Evolutionary conservation across 2,797 vertebrate species (phyloP).

Genomic region (Acestrorhynchus altus): DNA sequence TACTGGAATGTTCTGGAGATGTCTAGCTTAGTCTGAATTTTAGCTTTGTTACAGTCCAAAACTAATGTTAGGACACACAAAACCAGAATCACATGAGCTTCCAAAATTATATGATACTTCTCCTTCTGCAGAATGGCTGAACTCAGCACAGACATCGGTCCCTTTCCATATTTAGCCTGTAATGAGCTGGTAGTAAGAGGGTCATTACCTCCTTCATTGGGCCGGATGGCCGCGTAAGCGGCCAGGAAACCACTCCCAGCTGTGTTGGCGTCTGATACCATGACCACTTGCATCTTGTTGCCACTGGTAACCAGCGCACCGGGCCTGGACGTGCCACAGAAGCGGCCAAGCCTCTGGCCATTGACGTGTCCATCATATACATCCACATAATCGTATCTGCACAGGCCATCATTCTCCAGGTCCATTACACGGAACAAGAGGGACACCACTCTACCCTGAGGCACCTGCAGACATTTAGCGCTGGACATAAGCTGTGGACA

Average conservation of each 20-base stretch:
- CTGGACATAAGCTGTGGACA: background rate
- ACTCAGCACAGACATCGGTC: constrained; percentile 11
- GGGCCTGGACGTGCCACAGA: constrained; percentile 83
- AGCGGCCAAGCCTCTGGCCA: constrained; percentile 82
- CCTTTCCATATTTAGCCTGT: constrained; percentile 44
- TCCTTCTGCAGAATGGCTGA: constrained; percentile 4
- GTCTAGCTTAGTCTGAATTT: no score
- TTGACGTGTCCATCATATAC: constrained; percentile 80
- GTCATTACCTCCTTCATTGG: constrained; percentile 82
- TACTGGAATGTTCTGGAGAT: no score
- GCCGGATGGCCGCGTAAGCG: constrained; percentile 80
- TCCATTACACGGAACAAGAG: constrained; percentile 83
- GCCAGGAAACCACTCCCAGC: constrained; percentile 88
- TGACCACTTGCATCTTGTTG: constrained; percentile 88
- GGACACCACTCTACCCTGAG: constrained; percentile 84
- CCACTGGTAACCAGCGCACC: constrained; percentile 81
- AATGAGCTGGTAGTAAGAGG: constrained; percentile 20
- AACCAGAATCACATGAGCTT: background rate
- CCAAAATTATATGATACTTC: constrained; percentile 20
- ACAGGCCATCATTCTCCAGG: constrained; percentile 82
- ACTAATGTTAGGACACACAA: background rate
- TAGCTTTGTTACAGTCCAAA: no score
- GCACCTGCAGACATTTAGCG: constrained; percentile 72
- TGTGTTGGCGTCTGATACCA: constrained; percentile 87
- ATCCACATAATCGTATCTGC: constrained; percentile 85